A percentile compares a stretch with the other conserved stretches of the same genome.
These are phyloP conservation scores for Caranx ignobilis DNA, from an alignment of 2,113 vertebrate species.

Conservation along the genomic window DNA sequence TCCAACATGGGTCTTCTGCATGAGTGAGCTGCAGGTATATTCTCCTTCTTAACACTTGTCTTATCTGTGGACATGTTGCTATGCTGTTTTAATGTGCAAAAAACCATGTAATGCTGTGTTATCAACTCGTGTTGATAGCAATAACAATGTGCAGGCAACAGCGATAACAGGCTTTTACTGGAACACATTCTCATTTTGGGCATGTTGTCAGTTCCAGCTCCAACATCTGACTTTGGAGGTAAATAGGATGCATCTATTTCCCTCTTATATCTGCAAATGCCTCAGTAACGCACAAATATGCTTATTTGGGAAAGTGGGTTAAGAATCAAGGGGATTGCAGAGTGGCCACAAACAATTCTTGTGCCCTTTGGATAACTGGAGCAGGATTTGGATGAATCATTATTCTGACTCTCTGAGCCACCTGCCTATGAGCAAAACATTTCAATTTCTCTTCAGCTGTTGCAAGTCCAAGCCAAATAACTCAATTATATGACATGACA, in stretches of 20 bases:
- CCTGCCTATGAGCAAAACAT: slow-evolving; percentile 38
- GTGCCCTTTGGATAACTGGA: slow-evolving; percentile 73
- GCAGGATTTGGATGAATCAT: slow-evolving; percentile 57
- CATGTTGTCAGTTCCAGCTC: too few species aligned
- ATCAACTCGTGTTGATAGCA: too few species aligned
- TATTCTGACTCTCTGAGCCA: slow-evolving; percentile 49
- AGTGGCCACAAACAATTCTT: slow-evolving; percentile 48
- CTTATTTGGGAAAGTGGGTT: slow-evolving; percentile 48
- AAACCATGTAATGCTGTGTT: too few species aligned
- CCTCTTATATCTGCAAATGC: slow-evolving; percentile 45
- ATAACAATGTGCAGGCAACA: too few species aligned
- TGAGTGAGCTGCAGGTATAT: too few species aligned
- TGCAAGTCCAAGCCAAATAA: background rate
- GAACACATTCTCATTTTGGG: too few species aligned
- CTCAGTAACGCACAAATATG: slow-evolving; percentile 28
- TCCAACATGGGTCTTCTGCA: too few species aligned
- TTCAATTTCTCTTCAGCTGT: background rate
- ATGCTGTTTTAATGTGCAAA: too few species aligned
- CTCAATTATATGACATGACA: background rate
- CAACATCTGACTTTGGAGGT: too few species aligned
- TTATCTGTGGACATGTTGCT: too few species aligned
- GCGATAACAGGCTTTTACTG: too few species aligned
- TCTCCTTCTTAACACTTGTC: too few species aligned
- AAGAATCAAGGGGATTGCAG: slow-evolving; percentile 54
- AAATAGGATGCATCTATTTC: slow-evolving; percentile 4